Evolutionary conservation across 2,888 invertebrate genomes (phyloP).

Genomic region (Andrena flavipes): DNA sequence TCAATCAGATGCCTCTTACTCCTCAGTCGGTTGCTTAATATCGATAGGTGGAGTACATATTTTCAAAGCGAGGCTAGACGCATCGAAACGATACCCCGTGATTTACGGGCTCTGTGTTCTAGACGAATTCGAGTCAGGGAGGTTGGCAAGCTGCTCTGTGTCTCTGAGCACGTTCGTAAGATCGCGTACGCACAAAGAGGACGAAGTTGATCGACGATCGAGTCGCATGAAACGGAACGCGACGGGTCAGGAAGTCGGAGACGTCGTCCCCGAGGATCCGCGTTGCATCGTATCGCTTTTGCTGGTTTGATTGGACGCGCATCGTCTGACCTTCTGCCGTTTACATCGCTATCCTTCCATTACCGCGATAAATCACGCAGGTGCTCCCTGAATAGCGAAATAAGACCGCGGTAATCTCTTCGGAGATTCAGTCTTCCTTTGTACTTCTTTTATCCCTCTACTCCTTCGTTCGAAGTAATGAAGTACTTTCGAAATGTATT

Average conservation of each 20-base stretch:
- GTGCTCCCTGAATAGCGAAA: not conserved
- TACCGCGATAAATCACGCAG: conserved; percentile 6
- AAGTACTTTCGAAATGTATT: too few relatives aligned
- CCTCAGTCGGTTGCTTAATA: not conserved
- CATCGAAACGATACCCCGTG: not conserved
- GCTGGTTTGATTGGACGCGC: not conserved
- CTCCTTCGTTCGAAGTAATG: too few relatives aligned
- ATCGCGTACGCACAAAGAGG: conserved; percentile 6
- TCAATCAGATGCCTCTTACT: not conserved
- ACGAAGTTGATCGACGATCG: conserved; percentile 25
- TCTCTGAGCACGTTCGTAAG: conserved; percentile 28
- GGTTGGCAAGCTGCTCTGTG: not conserved
- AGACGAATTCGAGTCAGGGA: conserved; percentile 26
- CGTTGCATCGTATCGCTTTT: conserved; percentile 9
- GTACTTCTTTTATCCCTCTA: too few relatives aligned
- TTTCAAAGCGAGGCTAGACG: not conserved
- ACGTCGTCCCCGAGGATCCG: conserved; percentile 4
- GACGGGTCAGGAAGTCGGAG: conserved; percentile 27
- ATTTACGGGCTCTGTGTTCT: not conserved
- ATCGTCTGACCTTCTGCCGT: not conserved
- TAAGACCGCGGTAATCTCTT: not conserved
- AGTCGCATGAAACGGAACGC: not conserved
- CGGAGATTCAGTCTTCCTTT: too few relatives aligned
- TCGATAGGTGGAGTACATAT: not conserved
- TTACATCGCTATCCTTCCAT: not conserved